These are phyloP conservation scores for Stichopus chloronotus DNA, from an alignment of 35 echinoderm and acorn worm species.

Conservation along the genomic window DNA sequence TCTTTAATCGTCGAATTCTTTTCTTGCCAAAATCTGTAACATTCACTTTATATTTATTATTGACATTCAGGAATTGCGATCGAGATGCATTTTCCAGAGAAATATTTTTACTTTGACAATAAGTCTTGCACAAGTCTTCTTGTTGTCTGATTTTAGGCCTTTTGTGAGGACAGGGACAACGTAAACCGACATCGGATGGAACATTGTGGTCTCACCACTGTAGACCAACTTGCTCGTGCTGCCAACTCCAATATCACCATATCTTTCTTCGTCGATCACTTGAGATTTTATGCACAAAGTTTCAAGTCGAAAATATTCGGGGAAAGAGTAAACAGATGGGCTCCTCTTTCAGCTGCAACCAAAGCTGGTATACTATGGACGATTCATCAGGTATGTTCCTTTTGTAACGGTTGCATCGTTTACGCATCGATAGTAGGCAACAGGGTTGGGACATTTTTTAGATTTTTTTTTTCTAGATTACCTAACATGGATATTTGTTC, in stretches of 20 bases:
- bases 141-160: not conserved
- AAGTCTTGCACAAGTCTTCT: no score
- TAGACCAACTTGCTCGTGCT: constrained; percentile 56
- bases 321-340: constrained; percentile 71
- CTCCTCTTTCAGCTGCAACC: constrained; percentile 57
- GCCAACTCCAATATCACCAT: constrained; percentile 48
- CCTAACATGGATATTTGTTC: no score
- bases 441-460: no score
- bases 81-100: no score
- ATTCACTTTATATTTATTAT: no score
- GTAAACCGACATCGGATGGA: constrained; percentile 69
- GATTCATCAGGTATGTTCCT: constrained; percentile 63
- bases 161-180: not conserved
- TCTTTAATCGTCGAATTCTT: no score
- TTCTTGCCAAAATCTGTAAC: no score
- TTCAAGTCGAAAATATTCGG: constrained; percentile 53
- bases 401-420: no score
- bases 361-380: constrained; percentile 65
- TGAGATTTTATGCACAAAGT: constrained; percentile 48
- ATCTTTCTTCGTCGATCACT: constrained; percentile 73
- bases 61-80: no score
- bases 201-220: constrained; percentile 62
- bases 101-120: no score
- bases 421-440: no score
- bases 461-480: no score